Evolutionary conservation across 2,797 vertebrate genomes (phyloP), one percentile per base, ranked within the genome.

Genomic region (Poecile montanus): DNA sequence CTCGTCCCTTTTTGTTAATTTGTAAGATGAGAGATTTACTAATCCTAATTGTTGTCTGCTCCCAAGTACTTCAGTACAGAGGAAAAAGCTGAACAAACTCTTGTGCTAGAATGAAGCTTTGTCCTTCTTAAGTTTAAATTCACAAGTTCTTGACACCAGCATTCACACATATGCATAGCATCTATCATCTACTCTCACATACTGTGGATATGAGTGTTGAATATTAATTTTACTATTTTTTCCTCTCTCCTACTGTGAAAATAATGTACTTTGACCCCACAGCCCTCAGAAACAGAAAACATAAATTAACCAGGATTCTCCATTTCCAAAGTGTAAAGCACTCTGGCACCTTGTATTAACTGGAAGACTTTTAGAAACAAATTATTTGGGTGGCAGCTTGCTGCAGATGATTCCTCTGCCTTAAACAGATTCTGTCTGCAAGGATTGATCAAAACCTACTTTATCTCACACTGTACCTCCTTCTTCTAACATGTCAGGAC

Each of bases 51-150:
- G 63, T 70, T 86, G 58, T 45, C 61, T 89, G 40, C 44, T 91
- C 57, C 47, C 57, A 90, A 6, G 60, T 85, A 54, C 44, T 73
- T 67, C 47, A 50, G 66, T 60, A 32, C 34, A 71, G 51, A 85
- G 58, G 62, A 51, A 94, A 78, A 89, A 71, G 34, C 22, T 44
- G 83, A 85, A 65, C 65, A 85, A 66, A 76, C 23, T 65, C 30
- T 48, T 11, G 57, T 85, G 50, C 30, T 94, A 89, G 77, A 91
- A 95, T 29, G 17, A 93, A 96, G 90, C 30, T 36, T 56, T n/a
- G 78, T 70, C 58, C 83, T 92, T 89, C 72, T 75, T 13, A 85
- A 91, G 62, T 83, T 95, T 84, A 95, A 96, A 92, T 91, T 94
- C 76, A 84, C 16, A 10, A 63, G 74, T 92, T 68, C 88, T 77